A percentile compares a stretch with the other conserved stretches of the same genome.
These are phyloP conservation scores for Carollia perspicillata DNA, from an alignment of 2,113 vertebrate genomes.

Conservation along the genomic window DNA sequence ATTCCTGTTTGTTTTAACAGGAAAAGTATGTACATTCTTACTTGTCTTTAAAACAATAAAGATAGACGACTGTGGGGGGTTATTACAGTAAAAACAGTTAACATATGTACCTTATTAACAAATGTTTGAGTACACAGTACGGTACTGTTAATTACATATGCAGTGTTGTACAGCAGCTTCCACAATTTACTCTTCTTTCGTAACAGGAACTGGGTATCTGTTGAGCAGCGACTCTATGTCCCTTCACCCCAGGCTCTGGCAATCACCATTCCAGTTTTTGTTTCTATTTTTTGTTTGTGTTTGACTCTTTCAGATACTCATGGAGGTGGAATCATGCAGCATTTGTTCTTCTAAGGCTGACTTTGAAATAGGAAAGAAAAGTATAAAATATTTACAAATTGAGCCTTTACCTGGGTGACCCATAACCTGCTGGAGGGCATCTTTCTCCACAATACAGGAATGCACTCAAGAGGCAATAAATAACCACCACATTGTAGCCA, in stretches of 20 bases:
- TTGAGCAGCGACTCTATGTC: neutral
- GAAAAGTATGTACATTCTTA: neutral
- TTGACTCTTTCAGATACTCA: neutral
- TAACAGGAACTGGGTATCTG: neutral
- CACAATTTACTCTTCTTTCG: neutral
- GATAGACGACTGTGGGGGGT: neutral
- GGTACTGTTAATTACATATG: neutral
- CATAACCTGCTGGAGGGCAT: neutral
- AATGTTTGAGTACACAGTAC: neutral
- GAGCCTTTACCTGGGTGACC: accelerated
- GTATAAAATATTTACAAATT: neutral
- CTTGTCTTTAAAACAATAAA: neutral
- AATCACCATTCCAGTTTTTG: neutral
- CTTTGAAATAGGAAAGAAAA: neutral
- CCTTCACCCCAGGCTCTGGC: neutral
- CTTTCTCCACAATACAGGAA: neutral
- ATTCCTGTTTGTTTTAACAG: neutral
- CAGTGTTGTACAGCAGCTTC: neutral
- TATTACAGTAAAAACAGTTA: neutral
- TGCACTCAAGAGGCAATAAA: neutral
- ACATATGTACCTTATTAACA: neutral
- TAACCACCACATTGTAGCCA: neutral
- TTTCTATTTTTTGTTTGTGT: neutral
- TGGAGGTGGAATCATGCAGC: neutral
- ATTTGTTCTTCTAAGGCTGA: neutral